phyloP scores from a whole-genome alignment of 2,888 invertebrate species.

The Apocheima hispidaria region DNA sequence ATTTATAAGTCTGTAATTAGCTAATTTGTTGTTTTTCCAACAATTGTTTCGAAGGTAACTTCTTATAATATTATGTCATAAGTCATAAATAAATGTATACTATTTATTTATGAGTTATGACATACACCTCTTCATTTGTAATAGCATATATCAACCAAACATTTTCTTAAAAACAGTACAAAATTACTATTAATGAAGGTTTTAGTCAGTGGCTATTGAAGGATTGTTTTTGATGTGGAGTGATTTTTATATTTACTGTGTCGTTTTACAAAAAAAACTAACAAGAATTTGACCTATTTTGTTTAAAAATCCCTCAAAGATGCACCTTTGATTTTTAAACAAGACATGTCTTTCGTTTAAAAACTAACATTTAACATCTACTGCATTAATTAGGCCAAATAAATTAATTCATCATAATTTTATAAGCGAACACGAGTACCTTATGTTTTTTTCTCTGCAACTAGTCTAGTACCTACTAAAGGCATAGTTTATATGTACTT shows the following conservation, averaged over 20 bases:
- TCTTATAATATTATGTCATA: background rate
- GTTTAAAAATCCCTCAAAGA: background rate
- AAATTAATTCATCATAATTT: background rate
- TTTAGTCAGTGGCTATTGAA: background rate
- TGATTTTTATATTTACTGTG: background rate
- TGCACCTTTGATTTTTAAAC: constrained; percentile 6
- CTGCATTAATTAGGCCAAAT: background rate
- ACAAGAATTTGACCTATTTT: background rate
- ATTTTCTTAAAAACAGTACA: background rate
- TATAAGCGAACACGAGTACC: too few species aligned
- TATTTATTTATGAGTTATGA: too few species aligned
- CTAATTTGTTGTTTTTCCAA: background rate
- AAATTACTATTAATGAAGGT: background rate
- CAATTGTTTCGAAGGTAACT: background rate
- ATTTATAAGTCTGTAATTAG: background rate
- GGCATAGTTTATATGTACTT: background rate
- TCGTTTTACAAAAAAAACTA: background rate
- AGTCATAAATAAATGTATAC: background rate
- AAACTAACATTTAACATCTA: background rate
- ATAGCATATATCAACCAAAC: too few species aligned
- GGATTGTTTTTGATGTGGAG: background rate
- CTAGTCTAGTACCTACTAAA: background rate
- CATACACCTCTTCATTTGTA: too few species aligned
- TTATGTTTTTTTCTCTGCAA: background rate
- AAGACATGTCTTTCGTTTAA: background rate